A percentile compares a stretch with the other conserved stretches of the same genome.
These are phyloP conservation scores for Zosterops pallidus DNA, from an alignment of 2,113 vertebrate species.

Conservation along the genomic window DNA sequence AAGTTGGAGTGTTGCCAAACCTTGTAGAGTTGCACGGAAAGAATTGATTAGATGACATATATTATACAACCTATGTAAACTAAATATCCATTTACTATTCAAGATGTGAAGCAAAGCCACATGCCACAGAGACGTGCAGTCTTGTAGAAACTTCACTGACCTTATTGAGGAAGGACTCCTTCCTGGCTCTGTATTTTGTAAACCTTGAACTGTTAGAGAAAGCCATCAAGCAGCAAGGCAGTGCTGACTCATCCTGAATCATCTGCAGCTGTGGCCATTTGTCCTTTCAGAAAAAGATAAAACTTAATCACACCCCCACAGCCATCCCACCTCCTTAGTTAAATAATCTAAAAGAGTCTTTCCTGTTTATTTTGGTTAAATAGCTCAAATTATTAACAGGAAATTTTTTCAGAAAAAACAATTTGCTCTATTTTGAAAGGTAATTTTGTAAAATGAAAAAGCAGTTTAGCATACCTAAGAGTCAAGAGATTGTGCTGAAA, in stretches of 20 bases:
- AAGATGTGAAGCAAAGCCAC: background rate
- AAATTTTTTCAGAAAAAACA: background rate
- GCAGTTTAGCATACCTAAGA: background rate
- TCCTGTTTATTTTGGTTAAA: background rate
- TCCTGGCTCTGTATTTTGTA: background rate
- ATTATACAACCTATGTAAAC: background rate
- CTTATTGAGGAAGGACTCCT: background rate
- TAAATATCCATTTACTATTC: background rate
- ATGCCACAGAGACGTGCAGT: fast-evolving
- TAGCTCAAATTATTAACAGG: background rate
- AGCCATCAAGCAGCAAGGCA: background rate
- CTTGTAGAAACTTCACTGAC: background rate
- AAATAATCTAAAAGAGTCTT: background rate
- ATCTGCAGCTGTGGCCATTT: background rate
- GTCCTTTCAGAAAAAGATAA: background rate
- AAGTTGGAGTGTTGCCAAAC: background rate
- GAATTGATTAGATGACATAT: background rate
- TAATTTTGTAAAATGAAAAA: background rate
- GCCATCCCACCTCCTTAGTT: background rate
- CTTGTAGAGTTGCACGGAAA: background rate
- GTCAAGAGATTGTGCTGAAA: background rate
- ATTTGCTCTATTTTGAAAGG: background rate
- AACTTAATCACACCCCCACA: background rate
- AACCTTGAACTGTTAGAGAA: background rate
- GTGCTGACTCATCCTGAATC: background rate